phyloP scores from a whole-genome alignment of 2,888 invertebrate species.

The Amiota mariae region DNA sequence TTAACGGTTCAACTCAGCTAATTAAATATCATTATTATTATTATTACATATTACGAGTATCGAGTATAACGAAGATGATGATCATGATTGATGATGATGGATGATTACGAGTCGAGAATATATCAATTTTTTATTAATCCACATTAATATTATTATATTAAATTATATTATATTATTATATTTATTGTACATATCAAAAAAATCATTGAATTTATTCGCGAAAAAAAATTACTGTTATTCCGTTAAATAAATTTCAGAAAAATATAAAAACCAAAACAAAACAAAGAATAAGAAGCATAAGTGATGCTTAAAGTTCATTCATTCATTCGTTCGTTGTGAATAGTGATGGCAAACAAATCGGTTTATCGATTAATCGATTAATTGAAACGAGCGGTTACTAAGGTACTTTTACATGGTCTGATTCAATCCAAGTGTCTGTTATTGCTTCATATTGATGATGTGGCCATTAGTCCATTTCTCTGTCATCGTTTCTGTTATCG shows the following conservation, averaged over 20 bases:
- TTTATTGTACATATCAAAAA: conserved; percentile 15
- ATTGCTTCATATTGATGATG: no score
- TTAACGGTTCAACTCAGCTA: conserved; percentile 9
- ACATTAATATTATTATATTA: neutral
- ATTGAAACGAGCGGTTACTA: no score
- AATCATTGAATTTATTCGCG: neutral
- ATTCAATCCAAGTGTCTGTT: no score
- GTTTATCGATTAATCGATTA: no score
- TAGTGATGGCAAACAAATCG: no score
- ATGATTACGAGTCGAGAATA: neutral
- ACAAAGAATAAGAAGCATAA: conserved; percentile 1
- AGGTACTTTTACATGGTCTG: no score
- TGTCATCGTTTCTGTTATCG: no score
- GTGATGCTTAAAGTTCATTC: neutral
- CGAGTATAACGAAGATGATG: neutral
- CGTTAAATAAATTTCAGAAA: conserved; percentile 24
- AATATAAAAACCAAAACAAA: neutral
- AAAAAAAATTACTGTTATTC: neutral
- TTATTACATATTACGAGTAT: conserved; percentile 18
- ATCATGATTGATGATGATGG: no score
- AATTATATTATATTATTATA: no score
- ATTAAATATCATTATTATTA: neutral
- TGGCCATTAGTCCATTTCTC: no score
- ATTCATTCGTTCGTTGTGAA: no score
- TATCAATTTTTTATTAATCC: conserved; percentile 22